Conservation (phyloP, 2,113 vertebrate species). For the Laticauda colubrina region DNA sequence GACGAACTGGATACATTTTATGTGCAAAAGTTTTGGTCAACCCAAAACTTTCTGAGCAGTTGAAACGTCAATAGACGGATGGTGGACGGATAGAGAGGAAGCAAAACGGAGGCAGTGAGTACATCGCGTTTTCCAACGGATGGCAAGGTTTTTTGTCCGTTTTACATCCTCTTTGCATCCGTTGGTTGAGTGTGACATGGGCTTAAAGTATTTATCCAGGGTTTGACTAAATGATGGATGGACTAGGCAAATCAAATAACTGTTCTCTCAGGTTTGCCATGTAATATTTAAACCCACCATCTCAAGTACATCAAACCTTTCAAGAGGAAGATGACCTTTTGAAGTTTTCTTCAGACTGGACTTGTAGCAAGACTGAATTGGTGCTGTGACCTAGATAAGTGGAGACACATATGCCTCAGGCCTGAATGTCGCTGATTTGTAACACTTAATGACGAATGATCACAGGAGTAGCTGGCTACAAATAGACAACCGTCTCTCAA, state of each 20-base stretch:
- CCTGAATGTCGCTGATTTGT: neutral
- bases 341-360: neutral
- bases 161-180: no score
- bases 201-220: conserved; percentile 42
- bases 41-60: no score
- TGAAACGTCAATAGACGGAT: no score
- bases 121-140: no score
- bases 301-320: conserved; percentile 22
- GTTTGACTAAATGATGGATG: conserved; percentile 52
- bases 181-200: no score
- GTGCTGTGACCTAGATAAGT: neutral
- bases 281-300: conserved; percentile 41
- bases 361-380: conserved; percentile 13
- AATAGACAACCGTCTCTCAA: neutral
- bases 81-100: no score
- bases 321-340: neutral
- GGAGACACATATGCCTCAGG: neutral
- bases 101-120: no score
- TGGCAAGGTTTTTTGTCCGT: no score
- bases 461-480: neutral
- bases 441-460: neutral
- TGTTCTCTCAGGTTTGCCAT: conserved; percentile 44
- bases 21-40: no score
- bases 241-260: conserved; percentile 54
- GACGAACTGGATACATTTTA: no score